These are phyloP conservation scores for Xestia sexstrigata DNA, from an alignment of 2,888 invertebrate species.

Conservation along the genomic window DNA sequence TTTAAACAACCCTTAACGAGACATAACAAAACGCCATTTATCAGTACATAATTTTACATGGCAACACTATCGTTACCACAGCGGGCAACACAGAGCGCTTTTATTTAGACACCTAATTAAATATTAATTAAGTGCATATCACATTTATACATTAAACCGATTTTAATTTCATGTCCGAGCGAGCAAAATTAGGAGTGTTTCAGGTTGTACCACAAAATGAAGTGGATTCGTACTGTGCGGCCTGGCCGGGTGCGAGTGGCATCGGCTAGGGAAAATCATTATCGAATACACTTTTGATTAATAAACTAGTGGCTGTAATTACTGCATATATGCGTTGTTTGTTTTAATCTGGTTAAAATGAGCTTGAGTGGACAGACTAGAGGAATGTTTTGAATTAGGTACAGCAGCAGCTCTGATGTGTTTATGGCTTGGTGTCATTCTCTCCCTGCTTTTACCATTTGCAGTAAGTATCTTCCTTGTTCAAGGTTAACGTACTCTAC, in stretches of 20 bases:
- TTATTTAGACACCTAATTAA: constrained; percentile 91
- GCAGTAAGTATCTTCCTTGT: too few relatives aligned
- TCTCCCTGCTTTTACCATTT: neutral
- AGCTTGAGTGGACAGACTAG: neutral
- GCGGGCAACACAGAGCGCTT: constrained; percentile 78
- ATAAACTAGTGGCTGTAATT: constrained; percentile 70
- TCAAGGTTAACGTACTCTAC: neutral
- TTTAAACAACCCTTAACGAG: constrained; percentile 20
- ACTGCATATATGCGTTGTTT: constrained; percentile 35
- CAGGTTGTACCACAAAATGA: constrained; percentile 88
- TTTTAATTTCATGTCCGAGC: constrained; percentile 90
- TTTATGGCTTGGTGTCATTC: neutral
- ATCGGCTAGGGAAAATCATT: constrained; percentile 84
- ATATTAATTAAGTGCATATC: constrained; percentile 90
- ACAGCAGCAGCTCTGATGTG: neutral
- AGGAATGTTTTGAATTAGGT: constrained; percentile 2
- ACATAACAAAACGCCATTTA: constrained; percentile 45
- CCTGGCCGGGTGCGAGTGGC: constrained; percentile 69
- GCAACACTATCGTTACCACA: constrained; percentile 81
- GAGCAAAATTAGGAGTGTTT: constrained; percentile 88
- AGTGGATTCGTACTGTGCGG: constrained; percentile 83
- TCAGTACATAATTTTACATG: constrained; percentile 79
- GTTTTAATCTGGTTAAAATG: constrained; percentile 40
- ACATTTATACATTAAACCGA: constrained; percentile 89
- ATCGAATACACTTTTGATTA: constrained; percentile 83